phyloP scores from a whole-genome alignment of 2,888 invertebrate species.

The Drosophila mulleri region DNA sequence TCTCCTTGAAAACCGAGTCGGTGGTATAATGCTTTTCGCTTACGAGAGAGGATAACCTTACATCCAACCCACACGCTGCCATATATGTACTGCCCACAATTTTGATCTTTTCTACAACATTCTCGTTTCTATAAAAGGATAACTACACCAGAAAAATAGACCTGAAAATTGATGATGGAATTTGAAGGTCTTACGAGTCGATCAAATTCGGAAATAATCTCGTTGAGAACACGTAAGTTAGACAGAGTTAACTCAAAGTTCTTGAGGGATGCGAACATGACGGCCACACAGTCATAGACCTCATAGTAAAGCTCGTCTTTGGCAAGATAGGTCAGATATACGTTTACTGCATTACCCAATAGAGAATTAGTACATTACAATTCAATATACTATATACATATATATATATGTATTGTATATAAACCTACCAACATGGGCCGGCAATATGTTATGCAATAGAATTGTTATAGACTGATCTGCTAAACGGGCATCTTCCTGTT shows the following conservation, averaged over 20 bases:
- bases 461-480: conserved; percentile 94
- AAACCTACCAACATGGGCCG: conserved; percentile 93
- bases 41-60: conserved; percentile 86
- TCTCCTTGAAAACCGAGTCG: conserved; percentile 28
- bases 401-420: too few relatives aligned
- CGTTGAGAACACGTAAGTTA: conserved; percentile 91
- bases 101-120: conserved; percentile 97
- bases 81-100: conserved; percentile 98
- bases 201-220: conserved; percentile 97
- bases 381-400: not conserved
- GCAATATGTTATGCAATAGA: conserved; percentile 95
- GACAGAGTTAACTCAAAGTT: conserved; percentile 90
- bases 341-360: conserved; percentile 17
- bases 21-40: not conserved
- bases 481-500: conserved; percentile 92
- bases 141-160: conserved; percentile 22
- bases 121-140: conserved; percentile 85
- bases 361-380: not conserved
- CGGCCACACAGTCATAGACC: conserved; percentile 94
- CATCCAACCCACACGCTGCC: conserved; percentile 97
- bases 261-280: conserved; percentile 97
- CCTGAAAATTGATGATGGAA: not conserved
- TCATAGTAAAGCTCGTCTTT: conserved; percentile 93
- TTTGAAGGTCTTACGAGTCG: conserved; percentile 86
- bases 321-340: conserved; percentile 89